Evolutionary conservation across 1,140 invertebrate genomes (phyloP), one percentile per base, ranked within the genome.

Genomic region (Musca domestica): DNA sequence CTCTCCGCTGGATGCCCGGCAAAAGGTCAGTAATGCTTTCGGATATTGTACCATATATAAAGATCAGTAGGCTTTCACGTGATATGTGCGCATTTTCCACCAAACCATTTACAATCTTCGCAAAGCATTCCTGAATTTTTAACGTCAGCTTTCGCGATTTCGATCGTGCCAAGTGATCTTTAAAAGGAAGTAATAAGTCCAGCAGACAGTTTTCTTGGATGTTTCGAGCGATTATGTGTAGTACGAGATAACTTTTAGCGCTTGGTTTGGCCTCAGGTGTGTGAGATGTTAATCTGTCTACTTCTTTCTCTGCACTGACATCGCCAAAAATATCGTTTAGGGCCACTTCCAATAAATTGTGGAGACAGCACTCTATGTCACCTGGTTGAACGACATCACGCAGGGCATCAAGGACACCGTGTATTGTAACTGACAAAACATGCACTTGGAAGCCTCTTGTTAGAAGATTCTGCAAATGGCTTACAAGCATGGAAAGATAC

Each of bases 361-460:
- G 81, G 14, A 97, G 78, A 77, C 92, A 93, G 15, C 85, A 72
- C 76, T 95, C 91, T 9, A 98, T 87, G 79, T 96, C 90, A 1
- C 85, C 87, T 2, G 88, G 83, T 41, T 78, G 68, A 1, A 81
- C 47, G 3, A 80, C 81, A 1, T 83, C 72, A 71, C 90, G 89
- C 58, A 98, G 79, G 47, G 88, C 86, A 58, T 88, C 86, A 14
- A 99, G 78, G 2, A 98, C 85, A 0, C 90, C 86, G 80, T 98
- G 93, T 3, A 97, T 87, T 0, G 96, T 97, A 70, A 89, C 96
- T 3, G 91, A 91, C 15, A 98, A 84, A 0, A 98, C 95, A 74
- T 98, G 96, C 19, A 96, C 88, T 86, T 98, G 95, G 76, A 93
- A 98, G 10, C 97, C 97, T 80, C 90, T 88, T 0, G 88, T 94